Evolutionary conservation across 2,888 invertebrate species (phyloP), one percentile per base, ranked within the genome.

Genomic region (Sicus ferrugineus): DNA sequence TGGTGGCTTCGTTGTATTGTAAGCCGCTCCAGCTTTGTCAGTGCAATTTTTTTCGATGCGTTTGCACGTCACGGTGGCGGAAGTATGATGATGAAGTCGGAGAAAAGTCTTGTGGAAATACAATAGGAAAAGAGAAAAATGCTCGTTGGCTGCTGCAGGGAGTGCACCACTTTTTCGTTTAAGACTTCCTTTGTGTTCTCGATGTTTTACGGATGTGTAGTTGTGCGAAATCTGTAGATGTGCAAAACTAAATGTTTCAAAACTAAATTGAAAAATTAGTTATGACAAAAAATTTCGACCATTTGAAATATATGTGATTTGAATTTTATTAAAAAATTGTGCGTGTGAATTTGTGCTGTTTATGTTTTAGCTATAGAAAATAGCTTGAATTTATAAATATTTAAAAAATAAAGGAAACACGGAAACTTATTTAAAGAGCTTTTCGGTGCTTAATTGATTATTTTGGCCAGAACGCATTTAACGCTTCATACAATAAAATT

Each of bases 41-140:
- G 65, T 69, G 69, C 69, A 69, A 69, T 66, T 69, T 69, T 65
- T 48, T 59, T 65, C 69, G 62, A 48, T 69, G 69, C 64, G 58
- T 56, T 69, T 48, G 63, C 48, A 48, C 68, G 68, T 67, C 67
- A 67, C 48, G 58, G 58, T 54, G 52, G 16, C 52, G 38, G 65
- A 54, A 65, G 38, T 38, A 34, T 34, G n/a, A n/a, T n/a, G n/a
- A n/a, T n/a, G 54, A 23, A 52, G 54, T 54, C 38, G 31, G 67
- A 14, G 58, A 23, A 48, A 21, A 59, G 31, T 59, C 16, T 48
- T 48, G 30, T 59, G 59, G 31, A 67, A 67, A 31, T 58, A 28
- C 6, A 59, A 59, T 23, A 58, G 31, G 16, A 66, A 66, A 34
- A 64, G 34, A 63, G 48, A n/a, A 31, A 21, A 64, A 63, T 30